A percentile compares a stretch with the other conserved stretches of the same genome.
phyloP scores from a whole-genome alignment of 2,888 invertebrate genomes.

The Minunthozetes semirufus region DNA sequence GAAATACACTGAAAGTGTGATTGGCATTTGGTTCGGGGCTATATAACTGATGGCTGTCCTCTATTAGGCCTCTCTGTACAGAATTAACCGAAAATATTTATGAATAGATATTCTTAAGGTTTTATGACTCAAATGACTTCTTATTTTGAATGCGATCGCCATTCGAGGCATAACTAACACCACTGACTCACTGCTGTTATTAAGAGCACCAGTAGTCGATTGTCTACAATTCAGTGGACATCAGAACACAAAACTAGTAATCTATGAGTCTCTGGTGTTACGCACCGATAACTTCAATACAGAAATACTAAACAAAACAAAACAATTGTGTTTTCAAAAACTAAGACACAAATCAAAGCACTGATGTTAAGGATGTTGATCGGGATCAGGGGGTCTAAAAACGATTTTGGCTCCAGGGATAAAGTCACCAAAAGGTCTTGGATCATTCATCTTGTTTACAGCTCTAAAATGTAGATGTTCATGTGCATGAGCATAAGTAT shows the following conservation, averaged over 20 bases:
- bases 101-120: not conserved
- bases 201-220: not conserved
- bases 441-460: too few species aligned
- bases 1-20: not conserved
- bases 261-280: not conserved
- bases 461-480: too few species aligned
- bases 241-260: not conserved
- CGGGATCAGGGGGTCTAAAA: too few species aligned
- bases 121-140: not conserved
- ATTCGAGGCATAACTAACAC: not conserved
- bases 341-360: not conserved
- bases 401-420: too few species aligned
- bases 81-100: not conserved
- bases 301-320: not conserved
- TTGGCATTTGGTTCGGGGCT: slow-evolving; percentile 1
- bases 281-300: not conserved
- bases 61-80: not conserved
- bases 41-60: not conserved
- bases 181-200: not conserved
- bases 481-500: too few species aligned
- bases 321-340: slow-evolving; percentile 5
- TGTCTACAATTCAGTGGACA: not conserved
- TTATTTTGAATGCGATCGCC: not conserved
- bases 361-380: too few species aligned
- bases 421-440: too few species aligned